Evolutionary conservation across 2,113 vertebrate species (phyloP).

Genomic region (Pomatostomus ruficeps): DNA sequence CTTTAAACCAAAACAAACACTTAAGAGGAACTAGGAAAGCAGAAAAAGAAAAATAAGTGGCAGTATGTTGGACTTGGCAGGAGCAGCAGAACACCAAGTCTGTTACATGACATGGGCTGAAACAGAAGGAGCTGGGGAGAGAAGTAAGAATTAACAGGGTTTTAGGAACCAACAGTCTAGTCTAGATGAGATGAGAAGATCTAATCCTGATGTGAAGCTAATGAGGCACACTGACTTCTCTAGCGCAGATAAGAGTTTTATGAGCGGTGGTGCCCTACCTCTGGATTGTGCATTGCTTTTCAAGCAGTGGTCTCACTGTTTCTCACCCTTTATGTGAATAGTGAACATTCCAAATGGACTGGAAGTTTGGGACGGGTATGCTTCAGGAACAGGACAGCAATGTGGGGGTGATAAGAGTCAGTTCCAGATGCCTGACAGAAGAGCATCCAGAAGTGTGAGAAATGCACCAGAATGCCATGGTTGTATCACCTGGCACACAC

Average conservation of each 20-base stretch:
- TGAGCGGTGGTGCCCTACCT: not conserved
- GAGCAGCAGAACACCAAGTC: not conserved
- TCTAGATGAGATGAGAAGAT: not conserved
- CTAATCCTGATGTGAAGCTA: not conserved
- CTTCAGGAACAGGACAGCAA: not conserved
- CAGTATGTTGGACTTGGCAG: not conserved
- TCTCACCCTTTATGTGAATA: not conserved
- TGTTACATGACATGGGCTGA: not conserved
- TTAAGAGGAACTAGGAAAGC: not conserved
- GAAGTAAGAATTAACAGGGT: not conserved
- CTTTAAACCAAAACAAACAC: not conserved
- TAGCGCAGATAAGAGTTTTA: not conserved
- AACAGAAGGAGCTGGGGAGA: not conserved
- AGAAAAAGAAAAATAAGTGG: not conserved
- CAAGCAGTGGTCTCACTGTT: not conserved
- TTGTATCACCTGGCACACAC: not conserved
- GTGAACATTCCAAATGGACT: not conserved
- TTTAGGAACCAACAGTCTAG: not conserved
- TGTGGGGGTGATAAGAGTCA: rapidly evolving
- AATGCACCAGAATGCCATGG: not conserved
- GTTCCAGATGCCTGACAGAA: rapidly evolving
- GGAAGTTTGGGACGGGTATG: not conserved
- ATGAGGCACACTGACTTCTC: not conserved
- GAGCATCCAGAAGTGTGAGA: not conserved
- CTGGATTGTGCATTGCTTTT: not conserved